phyloP scores from a whole-genome alignment of 2,113 vertebrate genomes.

The Epinephelus lanceolatus region DNA sequence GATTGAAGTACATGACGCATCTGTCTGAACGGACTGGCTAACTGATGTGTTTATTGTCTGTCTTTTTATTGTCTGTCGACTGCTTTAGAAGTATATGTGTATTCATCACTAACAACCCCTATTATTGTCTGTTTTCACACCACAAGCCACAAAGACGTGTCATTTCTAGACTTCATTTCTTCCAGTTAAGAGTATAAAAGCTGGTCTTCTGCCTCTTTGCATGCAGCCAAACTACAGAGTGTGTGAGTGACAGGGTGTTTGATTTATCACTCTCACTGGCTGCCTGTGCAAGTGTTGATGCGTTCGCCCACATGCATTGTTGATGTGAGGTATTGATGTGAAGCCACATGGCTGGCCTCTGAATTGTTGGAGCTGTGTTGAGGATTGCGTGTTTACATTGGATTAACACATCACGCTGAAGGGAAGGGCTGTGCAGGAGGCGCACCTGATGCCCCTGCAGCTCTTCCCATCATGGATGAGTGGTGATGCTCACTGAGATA shows the following conservation, averaged over 20 bases:
- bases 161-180: background rate
- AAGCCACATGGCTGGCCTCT: conserved; percentile 22
- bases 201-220: background rate
- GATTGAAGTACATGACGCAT: conserved; percentile 15
- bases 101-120: background rate
- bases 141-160: background rate
- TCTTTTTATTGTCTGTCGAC: conserved; percentile 24
- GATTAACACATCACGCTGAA: conserved; percentile 35
- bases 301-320: conserved; percentile 54
- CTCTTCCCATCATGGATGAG: conserved; percentile 51
- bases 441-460: conserved; percentile 69
- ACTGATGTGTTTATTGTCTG: conserved; percentile 38
- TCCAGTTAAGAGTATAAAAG: background rate
- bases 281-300: conserved; percentile 38
- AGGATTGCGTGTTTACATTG: conserved; percentile 52
- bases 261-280: conserved; percentile 44
- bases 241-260: conserved; percentile 30
- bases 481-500: conserved; percentile 47
- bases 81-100: conserved; percentile 23
- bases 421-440: conserved; percentile 18
- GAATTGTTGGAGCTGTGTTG: conserved; percentile 24
- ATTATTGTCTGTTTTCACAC: conserved; percentile 28
- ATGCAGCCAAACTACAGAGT: conserved; percentile 19
- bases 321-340: conserved; percentile 42
- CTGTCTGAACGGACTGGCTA: conserved; percentile 26